Percentiles rank a stretch among this genome's conserved stretches.
These are phyloP conservation scores for Callithrix jacchus DNA, from an alignment of 2,113 vertebrate species.

Conservation along the genomic window DNA sequence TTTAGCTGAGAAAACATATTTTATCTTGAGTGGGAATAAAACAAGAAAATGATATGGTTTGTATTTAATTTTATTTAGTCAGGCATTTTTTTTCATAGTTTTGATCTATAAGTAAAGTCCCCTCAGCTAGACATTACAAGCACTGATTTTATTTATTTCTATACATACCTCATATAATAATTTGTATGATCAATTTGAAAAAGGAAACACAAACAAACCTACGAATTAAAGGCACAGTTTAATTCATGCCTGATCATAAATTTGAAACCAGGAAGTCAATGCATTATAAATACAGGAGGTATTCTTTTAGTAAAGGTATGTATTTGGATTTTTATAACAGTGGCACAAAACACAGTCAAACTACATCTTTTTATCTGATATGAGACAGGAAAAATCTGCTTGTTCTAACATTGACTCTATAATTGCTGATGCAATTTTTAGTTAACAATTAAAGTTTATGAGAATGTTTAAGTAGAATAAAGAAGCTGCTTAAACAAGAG, in stretches of 20 bases:
- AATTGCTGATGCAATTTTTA: not conserved
- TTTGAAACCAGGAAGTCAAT: not conserved
- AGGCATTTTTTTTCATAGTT: not conserved
- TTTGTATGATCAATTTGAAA: not conserved
- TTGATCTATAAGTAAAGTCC: not conserved
- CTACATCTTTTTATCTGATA: not conserved
- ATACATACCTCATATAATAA: not conserved
- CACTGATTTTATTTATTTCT: not conserved
- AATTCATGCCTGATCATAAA: not conserved
- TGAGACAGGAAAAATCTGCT: not conserved
- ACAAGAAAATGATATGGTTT: not conserved
- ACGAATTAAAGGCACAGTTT: not conserved
- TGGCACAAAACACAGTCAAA: not conserved
- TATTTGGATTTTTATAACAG: not conserved
- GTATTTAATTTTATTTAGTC: not conserved
- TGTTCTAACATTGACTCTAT: not conserved
- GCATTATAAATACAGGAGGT: not conserved
- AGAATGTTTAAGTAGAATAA: slow-evolving; percentile 20
- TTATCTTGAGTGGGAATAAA: not conserved
- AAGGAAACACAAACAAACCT: not conserved
- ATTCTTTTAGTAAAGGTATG: not conserved
- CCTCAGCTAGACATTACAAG: not conserved
- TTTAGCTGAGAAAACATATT: not conserved
- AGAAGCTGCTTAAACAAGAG: not conserved
- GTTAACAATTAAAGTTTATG: not conserved